Base-by-base conservation (phyloP, 1,140 invertebrate species). In the Lamellibrachia luymesi region DNA sequence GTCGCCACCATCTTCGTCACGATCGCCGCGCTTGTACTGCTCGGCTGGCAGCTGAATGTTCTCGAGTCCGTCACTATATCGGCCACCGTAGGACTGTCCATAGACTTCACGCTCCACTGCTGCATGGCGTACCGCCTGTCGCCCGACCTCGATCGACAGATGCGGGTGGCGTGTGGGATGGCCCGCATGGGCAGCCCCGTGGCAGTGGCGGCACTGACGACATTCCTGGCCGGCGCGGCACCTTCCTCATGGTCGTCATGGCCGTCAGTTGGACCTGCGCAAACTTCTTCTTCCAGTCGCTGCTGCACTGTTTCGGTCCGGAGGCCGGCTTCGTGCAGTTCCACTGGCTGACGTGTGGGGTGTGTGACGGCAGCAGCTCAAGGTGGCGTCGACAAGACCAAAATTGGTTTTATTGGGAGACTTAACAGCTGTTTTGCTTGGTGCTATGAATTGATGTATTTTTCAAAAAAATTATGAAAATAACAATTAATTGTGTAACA, bases 61-160 rank as follows among this genome's bases (percentile, higher is more conserved):
- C 97, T 99, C 91, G 99, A 99, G 97, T 99, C 99, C 94, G 97
- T 99, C 56, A 98, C 98, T 51, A 97, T 99, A 91, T 98, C 98
- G 2, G 98, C 99, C 38, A 98, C 99, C 38, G 99, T 99, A 94
- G 99, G 99, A 27, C 97, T 99, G 94, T 98, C 99, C n/a, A 98
- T 99, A 80, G 99, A 99, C 97, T 99, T 99, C 95, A 99, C 98
- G 96, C 97, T 99, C 49, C 98, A 99, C 96, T 99, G 99, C 96
- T 98, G 98, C 89, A 97, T 99, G 91, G 98, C 98, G 95, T 99
- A 98, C 96, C 97, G 95, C 90, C 95, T 97, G 92, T 97, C 97
- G 52, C 95, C 97, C 25, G 95, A 96, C 94, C 94, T 96, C 92
- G 97, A 97, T 94, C 94, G 96, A 93, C 95, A 96, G 94, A 95